Base-by-base conservation (phyloP, 2,797 vertebrate species). In the Euthynnus affinis region DNA sequence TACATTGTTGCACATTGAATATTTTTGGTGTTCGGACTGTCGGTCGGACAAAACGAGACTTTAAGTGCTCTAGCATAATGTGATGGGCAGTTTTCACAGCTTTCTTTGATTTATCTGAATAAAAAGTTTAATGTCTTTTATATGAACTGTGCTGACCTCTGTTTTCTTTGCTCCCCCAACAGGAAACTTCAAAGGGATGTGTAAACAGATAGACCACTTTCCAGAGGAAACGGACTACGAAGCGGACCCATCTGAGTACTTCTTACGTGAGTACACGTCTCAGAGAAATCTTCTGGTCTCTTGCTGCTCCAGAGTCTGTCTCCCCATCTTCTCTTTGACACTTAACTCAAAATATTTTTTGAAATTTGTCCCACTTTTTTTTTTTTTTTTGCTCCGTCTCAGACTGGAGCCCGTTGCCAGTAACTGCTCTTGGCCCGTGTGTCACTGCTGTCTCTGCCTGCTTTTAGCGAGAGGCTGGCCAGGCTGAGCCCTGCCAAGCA, bases 181-280 rank as follows among this genome's bases (percentile, higher is more conserved):
- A 99, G 98, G 98, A 94, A 99, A 97, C 96, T 97, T 97, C 95
- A 99, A 99, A 95, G 98, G 98, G 89, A 96, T 99, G 94, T 99
- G 98, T 95, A 99, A 99, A 96, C 98, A 99, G 96, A 99, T 99
- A 86, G 98, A 99, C 94, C 98, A 99, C 94, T 99, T 99, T 94
- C 98, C 98, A 9, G 98, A 99, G 93, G 98, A 99, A 80, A 96
- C 97, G 72, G 97, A 99, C 93, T 98, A 99, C 51, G 96, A 98
- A 95, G 98, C 98, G 32, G 98, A 99, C 93, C 97, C 98, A 68
- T 98, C 98, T 53, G 98, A 99, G 95, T 99, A 99, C 96, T 99
- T 99, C 95, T 96, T 99, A 94, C 97, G 98, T 99, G 94, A 99
- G 98, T 98, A 86, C 57, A 52, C 22, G 3, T 0, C n/a, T n/a